phyloP scores from a whole-genome alignment of 1,140 invertebrate genomes.

The Phenacoccus solenopsis region DNA sequence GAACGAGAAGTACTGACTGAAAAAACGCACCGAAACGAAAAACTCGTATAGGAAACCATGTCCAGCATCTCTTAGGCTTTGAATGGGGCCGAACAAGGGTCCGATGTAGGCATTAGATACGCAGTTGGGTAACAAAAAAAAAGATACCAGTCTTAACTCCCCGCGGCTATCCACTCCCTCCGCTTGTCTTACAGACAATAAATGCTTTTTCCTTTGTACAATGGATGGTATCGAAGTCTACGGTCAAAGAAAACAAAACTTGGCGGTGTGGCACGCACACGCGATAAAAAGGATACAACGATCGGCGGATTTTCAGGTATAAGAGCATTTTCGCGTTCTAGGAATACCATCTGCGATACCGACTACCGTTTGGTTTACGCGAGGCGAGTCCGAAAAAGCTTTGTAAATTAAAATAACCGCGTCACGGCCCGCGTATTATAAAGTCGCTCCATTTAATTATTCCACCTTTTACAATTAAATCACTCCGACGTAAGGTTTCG shows the following conservation, averaged over 20 bases:
- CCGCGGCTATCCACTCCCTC: not conserved
- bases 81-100: not conserved
- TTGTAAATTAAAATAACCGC: not conserved
- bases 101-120: not conserved
- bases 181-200: not conserved
- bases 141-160: not conserved
- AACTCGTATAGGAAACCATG: not conserved
- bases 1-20: no score
- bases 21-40: not conserved
- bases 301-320: no score
- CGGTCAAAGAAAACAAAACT: no score
- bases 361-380: not conserved
- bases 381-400: not conserved
- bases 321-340: not conserved
- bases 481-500: not conserved
- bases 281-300: no score
- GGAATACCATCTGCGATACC: no score
- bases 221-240: not conserved
- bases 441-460: not conserved
- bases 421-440: not conserved
- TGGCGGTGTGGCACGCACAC: no score
- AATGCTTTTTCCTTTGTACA: not conserved
- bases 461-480: not conserved
- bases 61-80: not conserved
- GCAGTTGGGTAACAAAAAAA: not conserved